These are phyloP conservation scores for Agrochola lychnidis DNA, from an alignment of 2,888 invertebrate species.

Conservation along the genomic window DNA sequence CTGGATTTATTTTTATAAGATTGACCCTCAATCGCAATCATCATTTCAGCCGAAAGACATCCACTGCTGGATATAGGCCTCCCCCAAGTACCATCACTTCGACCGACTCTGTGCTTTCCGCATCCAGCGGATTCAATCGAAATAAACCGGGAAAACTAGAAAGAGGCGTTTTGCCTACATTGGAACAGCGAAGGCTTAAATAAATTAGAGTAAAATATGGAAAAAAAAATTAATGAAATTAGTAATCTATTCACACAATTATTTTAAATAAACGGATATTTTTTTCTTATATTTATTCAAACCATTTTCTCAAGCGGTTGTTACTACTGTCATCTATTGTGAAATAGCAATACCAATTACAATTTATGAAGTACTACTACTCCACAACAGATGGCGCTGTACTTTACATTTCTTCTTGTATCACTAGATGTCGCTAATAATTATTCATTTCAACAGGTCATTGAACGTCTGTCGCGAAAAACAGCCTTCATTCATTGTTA, in stretches of 20 bases:
- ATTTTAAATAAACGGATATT: neutral
- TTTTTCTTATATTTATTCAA: neutral
- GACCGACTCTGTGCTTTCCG: too few relatives aligned
- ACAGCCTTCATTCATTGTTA: conserved; percentile 34
- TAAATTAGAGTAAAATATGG: neutral
- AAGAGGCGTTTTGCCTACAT: neutral
- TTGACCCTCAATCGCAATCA: neutral
- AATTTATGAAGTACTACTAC: conserved; percentile 7
- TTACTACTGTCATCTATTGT: conserved; percentile 69
- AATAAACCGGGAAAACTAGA: neutral
- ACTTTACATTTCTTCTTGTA: neutral
- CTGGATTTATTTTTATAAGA: neutral
- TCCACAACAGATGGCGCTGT: conserved; percentile 60
- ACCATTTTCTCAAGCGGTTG: neutral
- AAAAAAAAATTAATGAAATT: neutral
- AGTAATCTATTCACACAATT: neutral
- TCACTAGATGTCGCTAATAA: conserved; percentile 70
- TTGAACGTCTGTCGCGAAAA: conserved; percentile 42
- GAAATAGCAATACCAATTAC: conserved; percentile 52
- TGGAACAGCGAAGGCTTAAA: too few relatives aligned
- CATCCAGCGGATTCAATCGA: too few relatives aligned
- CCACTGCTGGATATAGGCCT: too few relatives aligned
- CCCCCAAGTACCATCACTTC: too few relatives aligned
- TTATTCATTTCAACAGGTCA: conserved; percentile 29
- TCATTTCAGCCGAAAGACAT: too few relatives aligned